These are phyloP conservation scores for Microplitis demolitor DNA, from an alignment of 1,140 invertebrate genomes.

Conservation along the genomic window DNA sequence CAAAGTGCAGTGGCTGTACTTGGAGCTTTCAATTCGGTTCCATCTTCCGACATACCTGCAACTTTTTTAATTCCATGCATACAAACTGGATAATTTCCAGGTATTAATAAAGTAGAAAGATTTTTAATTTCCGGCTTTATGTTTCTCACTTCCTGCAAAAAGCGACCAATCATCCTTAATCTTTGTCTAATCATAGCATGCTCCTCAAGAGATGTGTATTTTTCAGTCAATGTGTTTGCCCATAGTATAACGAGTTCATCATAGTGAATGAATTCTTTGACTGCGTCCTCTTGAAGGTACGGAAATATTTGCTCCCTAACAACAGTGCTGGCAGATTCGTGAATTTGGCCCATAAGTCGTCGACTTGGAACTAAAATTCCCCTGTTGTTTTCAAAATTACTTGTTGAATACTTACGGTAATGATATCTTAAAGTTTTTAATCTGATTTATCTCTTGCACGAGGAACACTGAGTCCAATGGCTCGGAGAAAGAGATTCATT, in stretches of 20 bases:
- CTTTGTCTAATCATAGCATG: conserved; percentile 10
- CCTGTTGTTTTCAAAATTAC: neutral
- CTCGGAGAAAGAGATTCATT: neutral
- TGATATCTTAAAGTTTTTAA: neutral
- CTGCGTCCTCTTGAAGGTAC: neutral
- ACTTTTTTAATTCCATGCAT: neutral
- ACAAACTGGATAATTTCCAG: neutral
- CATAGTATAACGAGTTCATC: conserved; percentile 17
- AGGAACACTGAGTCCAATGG: neutral
- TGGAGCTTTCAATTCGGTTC: neutral
- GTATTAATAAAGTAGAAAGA: neutral
- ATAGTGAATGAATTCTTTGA: conserved; percentile 1
- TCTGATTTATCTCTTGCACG: neutral
- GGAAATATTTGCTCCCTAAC: conserved; percentile 9
- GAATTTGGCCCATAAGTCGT: neutral
- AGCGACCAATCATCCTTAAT: conserved; percentile 20
- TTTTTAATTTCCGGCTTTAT: conserved; percentile 9
- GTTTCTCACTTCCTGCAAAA: conserved; percentile 5
- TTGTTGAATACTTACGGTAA: neutral
- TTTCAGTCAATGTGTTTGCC: conserved; percentile 12
- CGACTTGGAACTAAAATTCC: neutral
- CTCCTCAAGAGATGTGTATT: conserved; percentile 11
- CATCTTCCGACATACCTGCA: neutral
- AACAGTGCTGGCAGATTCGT: neutral
- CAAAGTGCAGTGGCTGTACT: neutral